Percentiles rank a stretch among this genome's conserved stretches.
phyloP scores from a whole-genome alignment of 2,888 invertebrate genomes.

The Hanleya hanleyi region DNA sequence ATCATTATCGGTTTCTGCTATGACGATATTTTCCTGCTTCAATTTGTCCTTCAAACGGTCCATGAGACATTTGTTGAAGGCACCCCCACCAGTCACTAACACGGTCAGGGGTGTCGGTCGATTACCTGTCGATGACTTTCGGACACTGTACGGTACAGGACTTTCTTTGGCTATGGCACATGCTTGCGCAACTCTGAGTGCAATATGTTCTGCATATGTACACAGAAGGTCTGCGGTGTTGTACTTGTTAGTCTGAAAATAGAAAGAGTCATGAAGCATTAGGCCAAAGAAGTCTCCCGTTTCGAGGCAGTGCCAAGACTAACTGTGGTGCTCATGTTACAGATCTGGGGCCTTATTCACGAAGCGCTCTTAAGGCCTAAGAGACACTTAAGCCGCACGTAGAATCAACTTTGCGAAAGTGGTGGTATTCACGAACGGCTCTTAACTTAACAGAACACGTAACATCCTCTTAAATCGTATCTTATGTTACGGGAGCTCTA shows the following conservation, averaged over 20 bases:
- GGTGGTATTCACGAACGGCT: no score
- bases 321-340: no score
- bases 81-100: constrained; percentile 68
- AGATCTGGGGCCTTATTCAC: no score
- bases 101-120: constrained; percentile 31
- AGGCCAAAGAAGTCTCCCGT: no score
- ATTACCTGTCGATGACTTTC: neutral
- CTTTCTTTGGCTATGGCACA: constrained; percentile 34
- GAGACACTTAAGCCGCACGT: no score
- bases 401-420: no score
- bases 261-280: neutral
- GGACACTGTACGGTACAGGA: neutral
- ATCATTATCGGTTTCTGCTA: constrained; percentile 52
- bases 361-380: no score
- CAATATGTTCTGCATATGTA: constrained; percentile 63
- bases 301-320: no score
- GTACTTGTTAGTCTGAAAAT: constrained; percentile 31
- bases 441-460: no score
- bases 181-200: constrained; percentile 46
- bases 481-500: no score
- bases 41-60: constrained; percentile 44
- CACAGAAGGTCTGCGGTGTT: constrained; percentile 52
- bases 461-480: no score
- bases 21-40: constrained; percentile 26
- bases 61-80: constrained; percentile 59